Evolutionary conservation across 92 coral and sea anemone species (phyloP), one percentile per base, ranked within the genome.

Genomic region (Zoanthus sociatus): DNA sequence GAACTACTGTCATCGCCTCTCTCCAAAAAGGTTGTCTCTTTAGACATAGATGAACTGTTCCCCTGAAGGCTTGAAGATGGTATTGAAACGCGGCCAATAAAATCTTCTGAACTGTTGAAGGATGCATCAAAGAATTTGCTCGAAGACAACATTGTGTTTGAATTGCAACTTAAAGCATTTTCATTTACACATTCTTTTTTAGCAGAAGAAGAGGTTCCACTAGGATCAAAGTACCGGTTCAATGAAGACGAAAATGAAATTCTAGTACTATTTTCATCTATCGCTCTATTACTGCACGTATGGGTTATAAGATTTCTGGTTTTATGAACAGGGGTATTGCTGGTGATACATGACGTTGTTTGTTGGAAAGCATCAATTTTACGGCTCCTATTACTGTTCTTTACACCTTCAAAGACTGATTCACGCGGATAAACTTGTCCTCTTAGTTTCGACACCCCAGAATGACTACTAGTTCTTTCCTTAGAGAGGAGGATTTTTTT

Each of bases 401-500:
- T 18, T 11, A 11, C 8, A 9, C 11, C 18, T 31, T 6, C 9
- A 44, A 37, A 12, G 12, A n/a, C 8, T 4, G 63, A 76, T 18
- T 12, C n/a, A 37, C 9, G 37, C 3, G 18, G 45, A 20, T 30
- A 33, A 10, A 20, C 47, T 79, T 63, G 63, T 30, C 47, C 58
- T 45, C 85, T 64, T 21, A 81, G 42, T 45, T 48, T 64, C 45
- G 85, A 81, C 32, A 81, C 85, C 5, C 85, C 70, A 30, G 85
- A 81, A 66, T 11, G 56, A 31, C 60, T 81, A 0, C 12, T 61
- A 64, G 31, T 63, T 26, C 18, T 44, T 5, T 81, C 17, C 45
- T 73, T 64, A 20, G 47, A 37, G 46, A 81, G 75, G 31, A 81
- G 20, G 46, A 81, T 81, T 44, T 81, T 66, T 67, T 68, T 67